Evolutionary conservation across 2,888 invertebrate genomes (phyloP).

Genomic region (Andrena praecox): DNA sequence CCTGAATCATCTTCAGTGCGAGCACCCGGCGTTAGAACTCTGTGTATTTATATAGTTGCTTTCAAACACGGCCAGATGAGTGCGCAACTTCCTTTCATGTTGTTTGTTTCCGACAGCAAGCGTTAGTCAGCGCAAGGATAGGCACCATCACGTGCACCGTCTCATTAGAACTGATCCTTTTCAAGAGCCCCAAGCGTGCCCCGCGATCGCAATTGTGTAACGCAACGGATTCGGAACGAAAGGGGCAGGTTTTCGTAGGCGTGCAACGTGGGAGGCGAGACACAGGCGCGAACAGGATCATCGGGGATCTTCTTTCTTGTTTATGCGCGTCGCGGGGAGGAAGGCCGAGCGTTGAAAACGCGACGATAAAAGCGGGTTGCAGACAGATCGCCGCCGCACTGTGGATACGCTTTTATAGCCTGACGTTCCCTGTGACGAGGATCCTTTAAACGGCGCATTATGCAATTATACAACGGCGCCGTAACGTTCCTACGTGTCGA

Average conservation of each 20-base stretch:
- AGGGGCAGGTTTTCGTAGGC: neutral
- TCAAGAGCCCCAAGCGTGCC: neutral
- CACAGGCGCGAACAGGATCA: slow-evolving; percentile 11
- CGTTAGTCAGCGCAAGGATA: neutral
- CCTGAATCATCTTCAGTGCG: neutral
- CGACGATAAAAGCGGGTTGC: slow-evolving; percentile 31
- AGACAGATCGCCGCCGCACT: neutral
- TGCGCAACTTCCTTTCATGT: slow-evolving; percentile 1
- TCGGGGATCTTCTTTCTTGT: slow-evolving; percentile 15
- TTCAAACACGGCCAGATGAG: neutral
- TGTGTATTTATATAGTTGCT: neutral
- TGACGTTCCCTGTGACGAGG: slow-evolving; percentile 28
- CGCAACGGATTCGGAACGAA: slow-evolving; percentile 21
- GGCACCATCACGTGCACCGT: neutral
- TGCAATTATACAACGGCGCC: slow-evolving; percentile 27
- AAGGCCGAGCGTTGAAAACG: neutral
- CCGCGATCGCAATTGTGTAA: neutral
- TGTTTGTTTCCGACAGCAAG: slow-evolving; percentile 4
- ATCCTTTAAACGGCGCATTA: slow-evolving; percentile 26
- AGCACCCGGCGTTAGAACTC: neutral
- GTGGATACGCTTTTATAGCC: neutral
- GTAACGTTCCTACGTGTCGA: slow-evolving; percentile 35
- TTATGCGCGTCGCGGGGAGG: neutral
- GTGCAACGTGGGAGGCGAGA: slow-evolving; percentile 8
- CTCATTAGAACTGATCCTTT: slow-evolving; percentile 9